phyloP scores from a whole-genome alignment of 92 coral and sea anemone species.

The Zoanthus gigantus region DNA sequence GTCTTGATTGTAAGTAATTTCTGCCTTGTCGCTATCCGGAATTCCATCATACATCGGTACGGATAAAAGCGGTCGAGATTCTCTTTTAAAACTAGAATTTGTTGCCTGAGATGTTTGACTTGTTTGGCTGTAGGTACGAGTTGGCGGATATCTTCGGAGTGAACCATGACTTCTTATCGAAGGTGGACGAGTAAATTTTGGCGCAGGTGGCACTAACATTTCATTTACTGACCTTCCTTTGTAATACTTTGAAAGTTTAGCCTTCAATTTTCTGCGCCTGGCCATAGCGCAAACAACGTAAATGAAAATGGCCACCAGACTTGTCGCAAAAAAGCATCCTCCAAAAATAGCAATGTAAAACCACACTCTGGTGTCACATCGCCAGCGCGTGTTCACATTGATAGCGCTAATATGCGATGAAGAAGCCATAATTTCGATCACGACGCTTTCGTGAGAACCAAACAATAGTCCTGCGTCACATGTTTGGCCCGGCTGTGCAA shows the following conservation, averaged over 20 bases:
- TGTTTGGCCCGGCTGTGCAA: constrained; percentile 62
- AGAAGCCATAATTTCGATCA: constrained; percentile 69
- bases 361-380: constrained; percentile 87
- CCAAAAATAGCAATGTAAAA: constrained; percentile 80
- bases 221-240: constrained; percentile 29
- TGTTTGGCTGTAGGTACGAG: constrained; percentile 72
- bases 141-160: constrained; percentile 63
- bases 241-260: constrained; percentile 6
- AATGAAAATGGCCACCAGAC: constrained; percentile 48
- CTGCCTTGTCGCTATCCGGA: not conserved
- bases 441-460: constrained; percentile 74
- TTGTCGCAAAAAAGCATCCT: constrained; percentile 63
- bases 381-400: constrained; percentile 72
- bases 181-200: constrained; percentile 20
- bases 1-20: not conserved
- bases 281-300: constrained; percentile 43
- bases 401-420: constrained; percentile 43
- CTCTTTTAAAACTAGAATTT: constrained; percentile 30
- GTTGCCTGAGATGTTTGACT: constrained; percentile 62
- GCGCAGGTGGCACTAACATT: constrained; percentile 25
- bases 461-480: constrained; percentile 76
- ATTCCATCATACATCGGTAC: constrained; percentile 34
- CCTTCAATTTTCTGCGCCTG: constrained; percentile 15
- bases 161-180: constrained; percentile 56
- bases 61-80: constrained; percentile 24